Base-by-base conservation (phyloP, 2,888 invertebrate species). In the Agrochola lota region DNA sequence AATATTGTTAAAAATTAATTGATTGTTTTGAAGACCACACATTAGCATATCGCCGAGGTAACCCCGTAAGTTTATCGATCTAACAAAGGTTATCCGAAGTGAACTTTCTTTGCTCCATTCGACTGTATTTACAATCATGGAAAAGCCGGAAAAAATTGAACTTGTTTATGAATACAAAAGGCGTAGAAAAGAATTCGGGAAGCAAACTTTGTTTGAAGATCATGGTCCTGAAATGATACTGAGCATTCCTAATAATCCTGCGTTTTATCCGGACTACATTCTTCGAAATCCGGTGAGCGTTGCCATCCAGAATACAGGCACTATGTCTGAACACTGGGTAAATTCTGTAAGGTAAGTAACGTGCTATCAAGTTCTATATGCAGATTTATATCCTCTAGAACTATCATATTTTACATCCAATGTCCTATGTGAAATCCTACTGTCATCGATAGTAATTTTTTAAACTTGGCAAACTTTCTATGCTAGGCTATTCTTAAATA, bases 131-230 rank as follows among this genome's bases (percentile, higher is more conserved):
- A 59, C 20, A 81, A 91, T 78, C 82, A 95, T 95, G 92, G 96
- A 96, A 60, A 96, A 94, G 86, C 91, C 91, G 75, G 96, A 96
- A 79, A 96, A 95, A 91, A 87, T 83, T 20, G 96, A 96, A 88
- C 75, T 95, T 1, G 93, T 92, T 1, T 96, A 95, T 85, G 96
- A 96, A 91, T 98, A 98, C 91, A 97, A 97, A 81, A 98, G 97
- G 93, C 97, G 97, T 86, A 97, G 98, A 63, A 97, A 97, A 84
- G 97, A 98, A 82, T 98, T 98, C 92, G 98, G 98, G 0, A 97
- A 97, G 85, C 98, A 98, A 90, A 97, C 97, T 71, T 92, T 97
- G 68, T 98, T 98, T 91, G 97, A 97, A 80, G 98, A 98, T 89
- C 97, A 97, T 89, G 97, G 97, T n/a, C 97, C 97, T 11, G 97